These are phyloP conservation scores for Crotalus helleri DNA, from an alignment of 2,113 vertebrate species.

Conservation along the genomic window DNA sequence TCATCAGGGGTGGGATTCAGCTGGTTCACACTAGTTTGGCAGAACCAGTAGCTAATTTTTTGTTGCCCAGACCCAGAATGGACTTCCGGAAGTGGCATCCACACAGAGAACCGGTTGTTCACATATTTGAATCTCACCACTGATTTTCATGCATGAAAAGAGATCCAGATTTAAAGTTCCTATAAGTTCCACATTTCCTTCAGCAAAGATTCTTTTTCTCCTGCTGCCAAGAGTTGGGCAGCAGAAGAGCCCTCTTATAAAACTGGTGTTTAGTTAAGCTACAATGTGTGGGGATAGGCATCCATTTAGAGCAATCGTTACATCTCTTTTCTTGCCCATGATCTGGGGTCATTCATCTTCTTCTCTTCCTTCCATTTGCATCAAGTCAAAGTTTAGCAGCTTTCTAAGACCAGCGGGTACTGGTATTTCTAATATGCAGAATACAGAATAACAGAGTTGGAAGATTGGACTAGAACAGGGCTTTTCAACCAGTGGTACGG, in stretches of 20 bases:
- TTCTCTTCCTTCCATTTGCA: neutral
- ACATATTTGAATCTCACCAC: too few species aligned
- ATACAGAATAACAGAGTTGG: too few species aligned
- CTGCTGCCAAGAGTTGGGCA: neutral
- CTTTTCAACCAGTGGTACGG: too few species aligned
- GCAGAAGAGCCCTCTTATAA: neutral
- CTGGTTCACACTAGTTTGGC: too few species aligned
- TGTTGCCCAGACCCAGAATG: too few species aligned
- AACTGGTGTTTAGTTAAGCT: neutral
- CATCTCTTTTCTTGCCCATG: neutral
- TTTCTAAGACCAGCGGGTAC: neutral
- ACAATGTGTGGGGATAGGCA: neutral
- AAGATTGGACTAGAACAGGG: too few species aligned
- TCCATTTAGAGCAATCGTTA: neutral
- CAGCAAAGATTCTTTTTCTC: neutral
- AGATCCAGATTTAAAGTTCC: neutral
- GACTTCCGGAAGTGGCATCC: too few species aligned
- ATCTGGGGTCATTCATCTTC: neutral
- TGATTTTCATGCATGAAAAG: neutral
- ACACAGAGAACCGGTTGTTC: too few species aligned
- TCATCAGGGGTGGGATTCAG: too few species aligned
- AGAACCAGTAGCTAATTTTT: too few species aligned
- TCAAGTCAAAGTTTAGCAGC: neutral
- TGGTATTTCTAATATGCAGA: neutral
- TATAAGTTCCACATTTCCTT: neutral